These are phyloP conservation scores for Steinernema carpocapsae DNA, from an alignment of 2,888 invertebrate genomes.

Conservation along the genomic window DNA sequence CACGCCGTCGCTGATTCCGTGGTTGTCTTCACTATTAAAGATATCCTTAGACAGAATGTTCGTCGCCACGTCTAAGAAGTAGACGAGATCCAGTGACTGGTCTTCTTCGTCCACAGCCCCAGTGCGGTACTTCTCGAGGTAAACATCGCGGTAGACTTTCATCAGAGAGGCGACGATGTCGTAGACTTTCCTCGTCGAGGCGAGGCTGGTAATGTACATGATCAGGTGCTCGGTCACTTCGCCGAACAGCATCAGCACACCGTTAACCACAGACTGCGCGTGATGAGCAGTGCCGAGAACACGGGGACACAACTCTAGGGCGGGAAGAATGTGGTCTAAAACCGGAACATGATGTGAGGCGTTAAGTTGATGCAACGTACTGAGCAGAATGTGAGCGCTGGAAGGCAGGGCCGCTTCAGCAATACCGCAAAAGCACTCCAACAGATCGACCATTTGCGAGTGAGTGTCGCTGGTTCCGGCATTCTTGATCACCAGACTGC, in stretches of 20 bases:
- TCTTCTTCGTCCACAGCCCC: constrained; percentile 11
- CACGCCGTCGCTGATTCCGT: neutral
- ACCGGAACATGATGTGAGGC: constrained; percentile 9
- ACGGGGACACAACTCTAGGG: constrained; percentile 49
- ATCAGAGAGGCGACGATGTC: constrained; percentile 78
- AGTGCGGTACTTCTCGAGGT: constrained; percentile 64
- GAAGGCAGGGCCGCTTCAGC: constrained; percentile 74
- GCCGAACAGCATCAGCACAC: constrained; percentile 55
- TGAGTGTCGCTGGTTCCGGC: constrained; percentile 38
- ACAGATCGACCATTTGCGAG: constrained; percentile 77
- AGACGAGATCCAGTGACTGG: constrained; percentile 78
- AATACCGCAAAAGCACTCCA: constrained; percentile 76
- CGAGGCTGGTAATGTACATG: constrained; percentile 52
- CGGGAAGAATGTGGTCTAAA: constrained; percentile 56
- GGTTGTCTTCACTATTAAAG: constrained; percentile 35
- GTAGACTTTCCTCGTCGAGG: constrained; percentile 75
- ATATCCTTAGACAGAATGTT: constrained; percentile 75
- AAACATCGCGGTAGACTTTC: constrained; percentile 75
- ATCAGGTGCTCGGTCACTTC: constrained; percentile 57
- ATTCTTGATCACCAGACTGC: constrained; percentile 38
- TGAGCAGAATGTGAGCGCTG: constrained; percentile 73
- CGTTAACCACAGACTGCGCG: constrained; percentile 52
- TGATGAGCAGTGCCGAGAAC: constrained; percentile 50
- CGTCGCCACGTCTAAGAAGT: constrained; percentile 80
- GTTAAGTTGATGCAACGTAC: constrained; percentile 67